Conservation (phyloP, 37 sponge, comb jelly and placozoan species). For the Bolinopsis microptera region DNA sequence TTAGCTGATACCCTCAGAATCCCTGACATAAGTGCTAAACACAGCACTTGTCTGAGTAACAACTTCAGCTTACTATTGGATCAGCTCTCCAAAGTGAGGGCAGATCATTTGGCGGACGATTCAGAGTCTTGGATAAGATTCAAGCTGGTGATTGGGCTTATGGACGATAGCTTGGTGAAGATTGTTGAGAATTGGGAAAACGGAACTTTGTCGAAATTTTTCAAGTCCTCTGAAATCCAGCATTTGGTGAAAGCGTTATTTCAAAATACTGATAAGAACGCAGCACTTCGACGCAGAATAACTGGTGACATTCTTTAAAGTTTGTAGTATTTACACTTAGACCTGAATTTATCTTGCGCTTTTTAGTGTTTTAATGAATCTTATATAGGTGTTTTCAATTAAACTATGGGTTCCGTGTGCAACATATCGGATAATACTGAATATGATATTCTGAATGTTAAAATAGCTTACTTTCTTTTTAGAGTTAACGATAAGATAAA, state of each 20-base stretch:
- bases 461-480: not conserved
- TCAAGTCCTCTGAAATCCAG: slow-evolving; percentile 37
- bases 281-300: slow-evolving; percentile 25
- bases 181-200: slow-evolving; percentile 57
- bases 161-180: slow-evolving; percentile 42
- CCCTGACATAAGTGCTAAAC: slow-evolving; percentile 60
- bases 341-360: not conserved
- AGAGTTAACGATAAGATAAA: not conserved
- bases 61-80: slow-evolving; percentile 32
- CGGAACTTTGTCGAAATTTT: not conserved
- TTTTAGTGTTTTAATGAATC: not conserved
- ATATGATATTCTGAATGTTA: not conserved
- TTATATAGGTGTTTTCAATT: not conserved
- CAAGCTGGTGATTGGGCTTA: not conserved
- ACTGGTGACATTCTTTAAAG: not conserved
- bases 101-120: not conserved
- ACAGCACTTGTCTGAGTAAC: slow-evolving; percentile 48
- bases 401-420: not conserved
- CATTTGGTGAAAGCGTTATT: slow-evolving; percentile 23
- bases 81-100: slow-evolving; percentile 13
- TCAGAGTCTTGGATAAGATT: slow-evolving; percentile 24
- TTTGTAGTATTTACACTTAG: not conserved
- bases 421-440: not conserved
- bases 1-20: not conserved
- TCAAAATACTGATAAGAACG: slow-evolving; percentile 54